Percentiles rank a stretch among this genome's conserved stretches.
Evolutionary conservation across 64 coral and sea anemone genomes (phyloP).

Genomic region (Pachyseris speciosa): DNA sequence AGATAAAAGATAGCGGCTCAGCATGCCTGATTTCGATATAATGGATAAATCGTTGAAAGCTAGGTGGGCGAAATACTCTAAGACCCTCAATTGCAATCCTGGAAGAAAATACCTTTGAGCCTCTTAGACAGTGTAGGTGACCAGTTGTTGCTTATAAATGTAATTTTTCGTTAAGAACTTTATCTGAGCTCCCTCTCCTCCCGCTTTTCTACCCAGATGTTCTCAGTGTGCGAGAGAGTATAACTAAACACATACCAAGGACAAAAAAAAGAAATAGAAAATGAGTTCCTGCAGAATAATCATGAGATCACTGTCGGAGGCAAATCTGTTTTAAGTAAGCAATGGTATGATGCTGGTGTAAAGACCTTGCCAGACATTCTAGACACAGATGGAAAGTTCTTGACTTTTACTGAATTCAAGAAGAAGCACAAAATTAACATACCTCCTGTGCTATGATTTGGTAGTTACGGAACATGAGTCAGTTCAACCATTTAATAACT

Average conservation of each 20-base stretch:
- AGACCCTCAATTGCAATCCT: neutral
- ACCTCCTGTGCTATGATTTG: neutral
- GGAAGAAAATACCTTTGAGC: neutral
- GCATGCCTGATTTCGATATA: neutral
- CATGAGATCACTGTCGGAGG: neutral
- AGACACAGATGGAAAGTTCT: neutral
- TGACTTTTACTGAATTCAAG: neutral
- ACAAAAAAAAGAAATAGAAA: neutral
- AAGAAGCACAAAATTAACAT: neutral
- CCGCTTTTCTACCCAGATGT: no score
- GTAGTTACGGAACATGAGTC: no score
- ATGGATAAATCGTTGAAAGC: neutral
- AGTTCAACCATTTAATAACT: no score
- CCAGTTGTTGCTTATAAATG: neutral
- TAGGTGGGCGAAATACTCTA: neutral
- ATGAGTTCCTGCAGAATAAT: neutral
- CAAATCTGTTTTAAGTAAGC: neutral
- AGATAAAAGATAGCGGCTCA: neutral
- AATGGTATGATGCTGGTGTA: neutral
- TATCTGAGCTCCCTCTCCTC: no score
- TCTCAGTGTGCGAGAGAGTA: neutral
- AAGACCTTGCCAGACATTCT: neutral
- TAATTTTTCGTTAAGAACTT: neutral
- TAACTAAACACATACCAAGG: neutral
- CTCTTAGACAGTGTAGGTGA: neutral